phyloP scores from a whole-genome alignment of 2,113 vertebrate species.

The Bambusicola thoracicus region DNA sequence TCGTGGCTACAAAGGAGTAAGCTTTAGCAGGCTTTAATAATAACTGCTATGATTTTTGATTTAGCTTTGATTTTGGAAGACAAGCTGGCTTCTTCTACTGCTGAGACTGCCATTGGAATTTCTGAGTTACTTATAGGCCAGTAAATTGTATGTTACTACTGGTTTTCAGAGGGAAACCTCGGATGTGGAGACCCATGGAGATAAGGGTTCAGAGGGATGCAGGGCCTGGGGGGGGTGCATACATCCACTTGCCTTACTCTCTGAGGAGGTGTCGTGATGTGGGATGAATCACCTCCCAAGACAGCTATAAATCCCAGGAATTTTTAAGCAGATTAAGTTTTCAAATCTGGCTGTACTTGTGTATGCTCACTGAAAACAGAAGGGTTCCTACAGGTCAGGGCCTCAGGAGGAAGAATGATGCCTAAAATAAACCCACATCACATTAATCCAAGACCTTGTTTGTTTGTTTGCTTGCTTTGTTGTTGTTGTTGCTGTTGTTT shows the following conservation, averaged over 20 bases:
- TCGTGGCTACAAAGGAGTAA: background rate
- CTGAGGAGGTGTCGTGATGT: background rate
- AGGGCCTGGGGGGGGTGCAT: background rate
- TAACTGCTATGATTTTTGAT: background rate
- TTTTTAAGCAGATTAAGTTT: background rate
- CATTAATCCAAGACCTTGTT: background rate
- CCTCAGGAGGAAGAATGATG: background rate
- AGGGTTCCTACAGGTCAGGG: background rate
- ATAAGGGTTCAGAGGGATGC: accelerated
- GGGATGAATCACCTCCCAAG: background rate
- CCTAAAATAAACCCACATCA: background rate
- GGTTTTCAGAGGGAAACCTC: background rate
- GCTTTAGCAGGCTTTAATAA: background rate
- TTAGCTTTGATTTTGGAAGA: background rate
- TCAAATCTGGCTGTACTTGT: background rate
- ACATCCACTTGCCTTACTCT: background rate
- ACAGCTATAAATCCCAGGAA: background rate
- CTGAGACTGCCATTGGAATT: background rate
- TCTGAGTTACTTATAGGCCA: background rate
- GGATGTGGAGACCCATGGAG: background rate
- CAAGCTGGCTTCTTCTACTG: background rate
- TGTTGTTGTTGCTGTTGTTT: background rate
- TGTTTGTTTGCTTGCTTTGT: background rate
- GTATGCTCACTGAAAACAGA: background rate
- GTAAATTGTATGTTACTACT: background rate